Base-by-base conservation (phyloP, 1,140 invertebrate genomes). In the Drosophila serrata region DNA sequence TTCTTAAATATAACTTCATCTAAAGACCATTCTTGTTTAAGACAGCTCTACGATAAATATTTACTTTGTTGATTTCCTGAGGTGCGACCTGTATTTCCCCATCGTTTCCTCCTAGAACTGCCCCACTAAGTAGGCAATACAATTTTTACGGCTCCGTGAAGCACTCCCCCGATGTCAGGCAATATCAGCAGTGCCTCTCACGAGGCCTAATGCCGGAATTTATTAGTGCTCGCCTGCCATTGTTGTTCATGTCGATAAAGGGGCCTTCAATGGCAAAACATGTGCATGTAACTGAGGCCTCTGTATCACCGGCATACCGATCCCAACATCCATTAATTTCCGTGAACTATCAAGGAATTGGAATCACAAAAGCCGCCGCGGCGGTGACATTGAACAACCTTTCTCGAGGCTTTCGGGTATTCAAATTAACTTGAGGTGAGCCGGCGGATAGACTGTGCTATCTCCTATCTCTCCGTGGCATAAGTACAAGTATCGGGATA, bases 271-370 rank as follows among this genome's bases (percentile, higher is more conserved):
- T 49, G 67, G 58, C 33, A 13, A 31, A 53, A 40, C 67, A 70
- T 70, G 48, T 72, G 69, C 63, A 70, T 56, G 67, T 46, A 70
- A 42, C 24, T 24, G 31, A 17, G 17, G 6, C 17, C 22, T n/a
- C 2, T 6, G 9, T n/a, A 45, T 15, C 3, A 19, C n/a, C 19
- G 35, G 29, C 7, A 12, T 49, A 11, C 39, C 39, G 24, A 68
- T 70, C 48, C 65, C 42, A 29, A 76, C 55, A 73, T 76, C 59
- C 75, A 86, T 86, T 86, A 76, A 86, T 86, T 55, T 82, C 63
- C 64, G 56, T 79, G 82, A 84, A 86, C 84, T 86, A 86, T 86
- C 84, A 72, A 74, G 65, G 70, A 76, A 87, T 82, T 68, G 82
- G 64, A 87, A 88, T 86, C 84, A 56, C 45, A 40, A 43, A 56